Evolutionary conservation across 2,888 invertebrate species (phyloP).

Genomic region (Drosophila trichaetosa): DNA sequence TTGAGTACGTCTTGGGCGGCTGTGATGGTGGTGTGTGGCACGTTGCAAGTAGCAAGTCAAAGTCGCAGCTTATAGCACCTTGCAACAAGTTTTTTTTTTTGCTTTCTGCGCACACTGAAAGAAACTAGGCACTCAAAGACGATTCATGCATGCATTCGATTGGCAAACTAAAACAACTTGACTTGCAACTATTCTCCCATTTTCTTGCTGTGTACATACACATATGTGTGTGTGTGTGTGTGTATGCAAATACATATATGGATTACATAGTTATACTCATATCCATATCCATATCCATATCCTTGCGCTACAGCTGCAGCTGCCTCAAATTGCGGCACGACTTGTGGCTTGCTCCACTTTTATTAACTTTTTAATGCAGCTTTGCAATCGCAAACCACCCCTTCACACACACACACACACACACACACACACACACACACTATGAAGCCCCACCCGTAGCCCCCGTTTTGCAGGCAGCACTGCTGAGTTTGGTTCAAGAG

Average conservation of each 20-base stretch:
- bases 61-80: constrained; percentile 70
- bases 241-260: constrained; percentile 1
- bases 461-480: not conserved
- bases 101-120: constrained; percentile 5
- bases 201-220: not conserved
- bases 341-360: constrained; percentile 80
- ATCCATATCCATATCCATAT: constrained; percentile 61
- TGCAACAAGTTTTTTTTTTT: constrained; percentile 55
- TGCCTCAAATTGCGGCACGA: constrained; percentile 79
- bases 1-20: not conserved
- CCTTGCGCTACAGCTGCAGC: constrained; percentile 69
- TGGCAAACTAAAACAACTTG: not conserved
- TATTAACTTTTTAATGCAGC: constrained; percentile 81
- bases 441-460: not conserved
- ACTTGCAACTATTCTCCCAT: not conserved
- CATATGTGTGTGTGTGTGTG: not conserved
- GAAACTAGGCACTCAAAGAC: not conserved
- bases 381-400: constrained; percentile 23
- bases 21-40: constrained; percentile 12
- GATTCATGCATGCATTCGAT: not conserved
- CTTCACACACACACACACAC: not conserved
- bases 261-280: constrained; percentile 48
- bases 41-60: constrained; percentile 58
- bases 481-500: constrained; percentile 50
- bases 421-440: not conserved